Percentiles rank a stretch among this genome's conserved stretches.
These are phyloP conservation scores for Propithecus perrieri DNA, from an alignment of 2,797 vertebrate species.

Conservation along the genomic window DNA sequence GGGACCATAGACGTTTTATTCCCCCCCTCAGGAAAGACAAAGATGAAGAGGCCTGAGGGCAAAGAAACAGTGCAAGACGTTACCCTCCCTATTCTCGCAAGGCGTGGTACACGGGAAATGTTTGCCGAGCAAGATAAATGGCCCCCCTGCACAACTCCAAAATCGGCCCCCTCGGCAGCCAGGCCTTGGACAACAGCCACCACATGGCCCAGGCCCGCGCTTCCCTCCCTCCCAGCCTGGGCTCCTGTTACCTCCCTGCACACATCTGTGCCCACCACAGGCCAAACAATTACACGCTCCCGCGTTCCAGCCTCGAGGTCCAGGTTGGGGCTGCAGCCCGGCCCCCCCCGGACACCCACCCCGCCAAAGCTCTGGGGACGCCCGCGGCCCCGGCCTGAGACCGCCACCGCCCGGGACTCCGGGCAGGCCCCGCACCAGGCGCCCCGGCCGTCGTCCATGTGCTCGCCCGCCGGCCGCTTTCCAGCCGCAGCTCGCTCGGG, in stretches of 20 bases:
- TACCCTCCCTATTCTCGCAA: background rate
- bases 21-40: background rate
- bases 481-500: background rate
- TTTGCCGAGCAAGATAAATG: background rate
- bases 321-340: background rate
- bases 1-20: background rate
- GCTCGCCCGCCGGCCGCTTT: background rate
- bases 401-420: rapidly evolving
- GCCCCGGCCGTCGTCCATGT: background rate
- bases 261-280: background rate
- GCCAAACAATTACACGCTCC: background rate
- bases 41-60: background rate
- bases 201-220: conserved; percentile 25
- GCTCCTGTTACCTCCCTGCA: conserved; percentile 9
- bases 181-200: conserved; percentile 61
- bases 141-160: background rate
- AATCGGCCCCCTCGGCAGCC: background rate
- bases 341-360: no score
- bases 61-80: background rate
- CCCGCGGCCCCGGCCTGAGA: background rate
- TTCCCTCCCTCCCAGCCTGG: background rate
- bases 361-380: background rate
- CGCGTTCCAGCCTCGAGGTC: background rate
- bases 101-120: background rate
- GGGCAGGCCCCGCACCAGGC: rapidly evolving